These are phyloP conservation scores for Sebastes flavidus DNA, from an alignment of 2,797 vertebrate genomes.

Conservation along the genomic window DNA sequence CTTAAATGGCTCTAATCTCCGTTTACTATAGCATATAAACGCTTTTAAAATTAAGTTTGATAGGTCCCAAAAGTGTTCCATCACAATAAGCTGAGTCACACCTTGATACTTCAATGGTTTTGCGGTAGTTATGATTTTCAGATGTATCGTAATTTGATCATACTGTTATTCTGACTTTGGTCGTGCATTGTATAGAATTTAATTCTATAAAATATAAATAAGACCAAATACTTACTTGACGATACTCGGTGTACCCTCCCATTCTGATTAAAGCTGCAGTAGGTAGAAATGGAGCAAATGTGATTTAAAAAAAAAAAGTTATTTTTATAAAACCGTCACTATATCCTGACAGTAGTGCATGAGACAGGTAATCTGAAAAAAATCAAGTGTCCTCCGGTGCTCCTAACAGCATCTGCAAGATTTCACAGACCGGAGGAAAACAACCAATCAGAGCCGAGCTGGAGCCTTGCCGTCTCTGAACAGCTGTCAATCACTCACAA, in stretches of 20 bases:
- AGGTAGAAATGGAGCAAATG: too few relatives aligned
- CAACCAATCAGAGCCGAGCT: too few relatives aligned
- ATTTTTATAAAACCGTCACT: too few relatives aligned
- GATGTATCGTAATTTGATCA: neutral
- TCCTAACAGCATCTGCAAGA: too few relatives aligned
- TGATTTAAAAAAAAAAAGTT: too few relatives aligned
- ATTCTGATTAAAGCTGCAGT: neutral
- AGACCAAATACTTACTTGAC: neutral
- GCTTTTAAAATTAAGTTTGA: neutral
- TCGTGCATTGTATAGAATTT: neutral
- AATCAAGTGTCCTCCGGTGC: too few relatives aligned
- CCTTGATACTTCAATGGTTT: neutral
- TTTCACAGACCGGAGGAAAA: too few relatives aligned
- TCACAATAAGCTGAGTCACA: neutral
- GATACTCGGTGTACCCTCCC: neutral
- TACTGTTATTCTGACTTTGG: neutral
- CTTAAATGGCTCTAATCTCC: neutral
- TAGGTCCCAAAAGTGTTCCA: neutral
- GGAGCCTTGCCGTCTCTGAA: too few relatives aligned
- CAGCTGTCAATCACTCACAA: too few relatives aligned
- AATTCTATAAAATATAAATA: neutral
- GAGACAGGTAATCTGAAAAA: too few relatives aligned
- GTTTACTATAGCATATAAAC: neutral
- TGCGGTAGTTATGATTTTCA: neutral
- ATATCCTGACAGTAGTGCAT: too few relatives aligned